Evolutionary conservation across 2,113 vertebrate genomes (phyloP), one percentile per base, ranked within the genome.

Genomic region (Fregata magnificens): DNA sequence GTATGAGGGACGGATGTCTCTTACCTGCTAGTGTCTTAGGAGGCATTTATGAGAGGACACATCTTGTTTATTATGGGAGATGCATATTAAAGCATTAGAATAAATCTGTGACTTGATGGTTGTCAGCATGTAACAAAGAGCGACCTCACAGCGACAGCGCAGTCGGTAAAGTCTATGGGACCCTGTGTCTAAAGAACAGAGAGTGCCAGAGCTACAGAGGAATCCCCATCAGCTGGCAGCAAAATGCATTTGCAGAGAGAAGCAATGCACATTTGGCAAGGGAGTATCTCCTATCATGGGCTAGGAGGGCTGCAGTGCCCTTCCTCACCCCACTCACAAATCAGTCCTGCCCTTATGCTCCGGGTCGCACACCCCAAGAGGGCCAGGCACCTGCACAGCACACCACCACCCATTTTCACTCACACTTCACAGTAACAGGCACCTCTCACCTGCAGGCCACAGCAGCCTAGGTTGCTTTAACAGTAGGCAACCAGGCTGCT

Each of bases 341-440:
- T 24, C 17, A 70, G n/a, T 45, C 25, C 40, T 87, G 50, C 34
- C 50, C 29, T 74, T 44, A 17, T 0, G 0, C 16, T 50, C 13
- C 0, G 0, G 8, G 13, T 29, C 4, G 3, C 42, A 32, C 15
- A n/a, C 15, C 5, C 32, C 16, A 15, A 13, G 28, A 65, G 50
- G 47, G 49, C 24, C 53, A 58, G 65, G 59, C 32, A 13, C 47
- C n/a, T 5, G 9, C 38, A n/a, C 20, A 65, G 62, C 14, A 8
- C 28, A 53, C 12, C 29, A 31, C 11, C 16, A 3, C 29, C 17
- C 50, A 8, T 20, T 62, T 56, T 58, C 70, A 20, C 53, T 47
- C n/a, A 47, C 21, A 7, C 21, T 32, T 45, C 53, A 13, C 11
- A 22, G 11, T 10, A 21, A 40, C n/a, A 49, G 52, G 40, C 25